Base-by-base conservation (phyloP, 2,888 invertebrate genomes). In the Buathra laborator region DNA sequence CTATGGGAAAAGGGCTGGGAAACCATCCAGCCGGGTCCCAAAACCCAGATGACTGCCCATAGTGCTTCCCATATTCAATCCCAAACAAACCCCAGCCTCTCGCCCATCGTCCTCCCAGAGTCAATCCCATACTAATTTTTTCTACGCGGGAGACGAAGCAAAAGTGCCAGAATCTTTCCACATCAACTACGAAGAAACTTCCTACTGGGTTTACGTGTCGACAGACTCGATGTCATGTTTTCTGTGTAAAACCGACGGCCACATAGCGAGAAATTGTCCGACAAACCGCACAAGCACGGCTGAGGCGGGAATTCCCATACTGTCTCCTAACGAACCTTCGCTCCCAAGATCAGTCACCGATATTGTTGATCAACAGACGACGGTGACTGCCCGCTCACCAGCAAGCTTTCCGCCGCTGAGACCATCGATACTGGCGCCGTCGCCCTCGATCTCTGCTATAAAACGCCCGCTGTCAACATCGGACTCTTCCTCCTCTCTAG, bases 211-310 rank as follows among this genome's bases (percentile, higher is more conserved):
- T 9, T 84, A 84, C 29, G 14, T 81, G 5, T 72, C 76, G 1
- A 24, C 71, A 1, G 74, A 79, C 5, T 19, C 66, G n/a, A 44
- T 56, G 29, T 32, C 44, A 1, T 84, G 81, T 32, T 84, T 70
- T 19, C 19, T 76, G 14, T 84, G 84, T 24, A 84, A 81, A 66
- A 71, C 56, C 43, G 81, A 81, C n/a, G 81, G 81, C 6, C 84
- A 84, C 12, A 5, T 76, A 29, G 80, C 84, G 2, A 62, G 68
- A 37, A 51, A 75, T n/a, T 84, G 80, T 29, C 74, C 82, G 1
- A 19, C 51, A 2, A 67, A 81, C 10, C 12, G 16, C 5, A 3
- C 12, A 32, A 48, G 37, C 29, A 70, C 51, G 29, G 5, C 29
- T 1, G 70, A 37, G 10, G 4, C 19, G 24, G 6, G 1, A 19